Evolutionary conservation across 2,113 vertebrate genomes (phyloP).

Genomic region (Thryonomys swinderianus): DNA sequence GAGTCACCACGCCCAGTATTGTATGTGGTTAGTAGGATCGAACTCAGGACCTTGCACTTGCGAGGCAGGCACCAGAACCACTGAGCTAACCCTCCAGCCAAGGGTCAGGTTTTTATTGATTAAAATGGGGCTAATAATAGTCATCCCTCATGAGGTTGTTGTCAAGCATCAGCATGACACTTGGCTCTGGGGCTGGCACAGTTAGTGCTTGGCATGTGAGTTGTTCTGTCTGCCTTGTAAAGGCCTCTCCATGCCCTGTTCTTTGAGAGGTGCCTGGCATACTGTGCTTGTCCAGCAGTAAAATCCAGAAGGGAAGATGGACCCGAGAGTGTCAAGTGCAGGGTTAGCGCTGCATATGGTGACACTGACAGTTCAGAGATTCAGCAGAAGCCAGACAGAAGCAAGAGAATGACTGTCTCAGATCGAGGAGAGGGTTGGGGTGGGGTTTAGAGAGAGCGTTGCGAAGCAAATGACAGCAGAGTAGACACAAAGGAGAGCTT

Average conservation of each 20-base stretch:
- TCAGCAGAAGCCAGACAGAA: not conserved
- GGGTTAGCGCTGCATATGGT: not conserved
- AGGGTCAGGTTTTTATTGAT: not conserved
- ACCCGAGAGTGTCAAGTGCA: not conserved
- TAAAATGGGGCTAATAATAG: slow-evolving; percentile 25
- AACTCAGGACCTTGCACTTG: too few species aligned
- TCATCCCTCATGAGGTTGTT: not conserved
- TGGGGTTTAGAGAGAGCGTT: too few species aligned
- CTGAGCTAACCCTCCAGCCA: too few species aligned
- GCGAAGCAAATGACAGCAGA: too few species aligned
- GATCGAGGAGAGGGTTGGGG: not conserved
- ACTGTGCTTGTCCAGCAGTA: not conserved
- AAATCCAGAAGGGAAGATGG: not conserved
- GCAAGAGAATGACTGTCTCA: not conserved
- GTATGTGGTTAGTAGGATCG: too few species aligned
- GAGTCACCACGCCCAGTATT: too few species aligned
- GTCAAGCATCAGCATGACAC: not conserved
- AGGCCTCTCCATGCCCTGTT: not conserved
- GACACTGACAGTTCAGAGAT: not conserved
- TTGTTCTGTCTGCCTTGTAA: not conserved
- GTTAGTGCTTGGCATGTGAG: not conserved
- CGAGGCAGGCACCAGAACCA: too few species aligned
- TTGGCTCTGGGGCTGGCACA: not conserved
- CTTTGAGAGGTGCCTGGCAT: not conserved
- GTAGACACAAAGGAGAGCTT: too few species aligned